phyloP scores from a whole-genome alignment of 2,113 vertebrate species.

The Columba janthina region DNA sequence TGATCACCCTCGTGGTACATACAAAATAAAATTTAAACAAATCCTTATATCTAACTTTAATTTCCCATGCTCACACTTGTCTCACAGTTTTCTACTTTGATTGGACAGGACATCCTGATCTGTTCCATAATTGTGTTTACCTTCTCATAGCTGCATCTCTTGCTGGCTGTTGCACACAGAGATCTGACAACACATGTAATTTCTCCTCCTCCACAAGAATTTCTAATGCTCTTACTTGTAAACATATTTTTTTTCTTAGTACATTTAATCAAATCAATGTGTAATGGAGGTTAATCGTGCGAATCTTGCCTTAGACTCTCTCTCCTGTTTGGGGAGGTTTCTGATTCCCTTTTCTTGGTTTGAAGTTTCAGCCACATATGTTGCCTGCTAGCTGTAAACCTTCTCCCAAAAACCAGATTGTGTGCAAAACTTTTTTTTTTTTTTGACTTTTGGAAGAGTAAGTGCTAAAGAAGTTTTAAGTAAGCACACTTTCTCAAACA shows the following conservation, averaged over 20 bases:
- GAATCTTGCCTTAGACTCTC: fast-evolving
- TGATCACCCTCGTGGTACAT: fast-evolving
- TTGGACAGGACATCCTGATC: background rate
- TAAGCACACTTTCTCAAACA: background rate
- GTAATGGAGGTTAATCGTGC: background rate
- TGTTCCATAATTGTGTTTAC: background rate
- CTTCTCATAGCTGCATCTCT: background rate
- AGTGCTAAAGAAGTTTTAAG: background rate
- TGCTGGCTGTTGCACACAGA: background rate
- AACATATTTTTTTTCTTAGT: background rate
- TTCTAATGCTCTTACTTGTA: background rate
- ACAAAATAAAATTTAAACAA: background rate
- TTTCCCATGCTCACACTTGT: background rate
- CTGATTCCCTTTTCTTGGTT: background rate
- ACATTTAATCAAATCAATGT: background rate
- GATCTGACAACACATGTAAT: background rate
- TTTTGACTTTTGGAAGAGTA: background rate
- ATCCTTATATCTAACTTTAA: background rate
- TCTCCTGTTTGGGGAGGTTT: background rate
- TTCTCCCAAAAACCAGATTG: background rate
- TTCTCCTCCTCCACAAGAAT: background rate
- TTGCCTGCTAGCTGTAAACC: background rate
- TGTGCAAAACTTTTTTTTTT: background rate
- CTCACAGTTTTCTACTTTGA: background rate
- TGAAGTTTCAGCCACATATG: background rate